Conservation (phyloP, 1,140 invertebrate genomes). For the Leptinotarsa defecta region DNA sequence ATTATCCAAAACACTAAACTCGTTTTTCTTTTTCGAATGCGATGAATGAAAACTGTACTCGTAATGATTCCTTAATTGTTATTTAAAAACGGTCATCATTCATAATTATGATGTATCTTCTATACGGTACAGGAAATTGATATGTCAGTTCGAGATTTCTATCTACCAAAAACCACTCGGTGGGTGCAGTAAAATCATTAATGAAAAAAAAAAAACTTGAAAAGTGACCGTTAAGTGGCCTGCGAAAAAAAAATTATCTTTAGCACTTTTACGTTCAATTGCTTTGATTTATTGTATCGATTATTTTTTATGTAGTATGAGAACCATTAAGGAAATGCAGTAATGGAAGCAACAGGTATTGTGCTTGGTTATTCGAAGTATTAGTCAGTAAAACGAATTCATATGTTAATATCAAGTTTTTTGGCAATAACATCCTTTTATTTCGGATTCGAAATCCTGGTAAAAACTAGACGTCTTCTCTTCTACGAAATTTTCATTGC, state of each 20-base stretch:
- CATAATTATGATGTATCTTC: neutral
- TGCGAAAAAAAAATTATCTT: neutral
- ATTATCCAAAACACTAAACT: too few species aligned
- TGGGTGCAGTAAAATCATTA: slow-evolving; percentile 1
- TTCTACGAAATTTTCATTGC: too few species aligned
- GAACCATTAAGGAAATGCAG: too few species aligned
- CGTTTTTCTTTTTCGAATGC: neutral
- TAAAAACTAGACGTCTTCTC: too few species aligned
- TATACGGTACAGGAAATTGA: slow-evolving; percentile 8
- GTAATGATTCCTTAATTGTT: neutral
- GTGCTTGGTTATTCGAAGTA: too few species aligned
- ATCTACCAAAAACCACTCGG: neutral
- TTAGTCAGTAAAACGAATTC: too few species aligned
- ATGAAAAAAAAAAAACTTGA: neutral
- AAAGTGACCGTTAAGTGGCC: neutral
- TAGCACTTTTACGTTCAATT: slow-evolving; percentile 2
- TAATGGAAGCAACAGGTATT: too few species aligned
- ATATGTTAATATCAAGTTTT: too few species aligned
- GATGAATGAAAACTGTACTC: neutral
- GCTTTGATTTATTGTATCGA: neutral
- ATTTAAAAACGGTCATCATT: neutral
- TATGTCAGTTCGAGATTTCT: neutral
- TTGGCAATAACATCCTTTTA: too few species aligned
- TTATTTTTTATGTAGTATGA: too few species aligned
- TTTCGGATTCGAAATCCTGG: too few species aligned